phyloP scores from a whole-genome alignment of 2,797 vertebrate species.

The Anableps anableps region DNA sequence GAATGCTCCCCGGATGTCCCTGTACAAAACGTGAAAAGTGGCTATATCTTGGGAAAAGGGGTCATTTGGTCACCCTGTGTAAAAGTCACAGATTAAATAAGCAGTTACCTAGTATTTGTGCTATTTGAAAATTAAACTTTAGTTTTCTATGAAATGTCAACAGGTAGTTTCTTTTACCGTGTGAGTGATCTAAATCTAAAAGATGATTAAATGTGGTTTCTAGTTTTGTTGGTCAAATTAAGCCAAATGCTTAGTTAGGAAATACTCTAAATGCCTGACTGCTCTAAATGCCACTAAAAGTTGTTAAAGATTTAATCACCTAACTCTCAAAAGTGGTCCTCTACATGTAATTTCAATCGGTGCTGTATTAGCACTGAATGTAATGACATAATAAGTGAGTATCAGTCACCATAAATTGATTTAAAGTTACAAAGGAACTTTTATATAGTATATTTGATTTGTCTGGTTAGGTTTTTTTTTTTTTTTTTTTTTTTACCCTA shows the following conservation, averaged over 20 bases:
- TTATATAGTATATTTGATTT: not conserved
- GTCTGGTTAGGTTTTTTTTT: not conserved
- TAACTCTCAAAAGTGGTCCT: not conserved
- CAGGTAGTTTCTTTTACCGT: not conserved
- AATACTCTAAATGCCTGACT: not conserved
- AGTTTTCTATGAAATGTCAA: not conserved
- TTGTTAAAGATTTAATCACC: not conserved
- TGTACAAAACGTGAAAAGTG: no score
- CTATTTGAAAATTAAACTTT: not conserved
- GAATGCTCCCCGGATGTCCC: no score
- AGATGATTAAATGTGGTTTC: not conserved
- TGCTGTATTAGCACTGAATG: not conserved
- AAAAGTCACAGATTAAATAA: not conserved
- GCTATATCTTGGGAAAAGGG: not conserved
- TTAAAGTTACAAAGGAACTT: not conserved
- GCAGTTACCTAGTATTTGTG: not conserved
- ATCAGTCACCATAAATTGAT: not conserved
- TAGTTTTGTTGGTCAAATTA: not conserved
- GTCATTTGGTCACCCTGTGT: not conserved
- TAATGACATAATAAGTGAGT: not conserved
- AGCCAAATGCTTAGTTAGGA: not conserved
- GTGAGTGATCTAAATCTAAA: not conserved
- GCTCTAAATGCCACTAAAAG: not conserved
- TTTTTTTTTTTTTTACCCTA: not conserved
- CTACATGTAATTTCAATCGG: not conserved